Conservation (phyloP, 2,113 vertebrate species). For the Thamnaconus septentrionalis region DNA sequence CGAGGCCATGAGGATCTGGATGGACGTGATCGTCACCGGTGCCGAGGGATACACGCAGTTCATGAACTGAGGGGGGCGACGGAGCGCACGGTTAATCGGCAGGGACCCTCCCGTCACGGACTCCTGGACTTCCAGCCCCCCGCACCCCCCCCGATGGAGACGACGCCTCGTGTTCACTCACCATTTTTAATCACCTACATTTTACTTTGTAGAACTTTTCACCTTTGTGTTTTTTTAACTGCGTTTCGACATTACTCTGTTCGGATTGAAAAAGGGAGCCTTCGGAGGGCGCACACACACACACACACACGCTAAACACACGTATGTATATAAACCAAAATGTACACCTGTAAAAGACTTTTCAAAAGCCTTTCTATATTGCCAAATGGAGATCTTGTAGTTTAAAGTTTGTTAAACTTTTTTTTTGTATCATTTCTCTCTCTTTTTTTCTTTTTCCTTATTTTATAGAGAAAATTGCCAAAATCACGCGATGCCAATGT, state of each 20-base stretch:
- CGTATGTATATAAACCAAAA: constrained; percentile 68
- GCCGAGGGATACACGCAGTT: constrained; percentile 98
- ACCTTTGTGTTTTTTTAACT: constrained; percentile 52
- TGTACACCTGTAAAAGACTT: constrained; percentile 48
- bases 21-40: constrained; percentile 96
- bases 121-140: constrained; percentile 17
- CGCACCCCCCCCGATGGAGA: constrained; percentile 31
- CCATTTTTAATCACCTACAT: constrained; percentile 40
- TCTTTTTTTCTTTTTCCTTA: constrained; percentile 53
- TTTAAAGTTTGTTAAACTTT: constrained; percentile 50
- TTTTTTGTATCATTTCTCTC: not conserved
- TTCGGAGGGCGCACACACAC: constrained; percentile 14
- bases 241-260: constrained; percentile 48
- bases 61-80: constrained; percentile 77
- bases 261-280: constrained; percentile 72
- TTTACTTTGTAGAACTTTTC: constrained; percentile 39
- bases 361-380: constrained; percentile 67
- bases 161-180: constrained; percentile 10
- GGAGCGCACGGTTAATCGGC: no score
- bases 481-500: constrained; percentile 69
- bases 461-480: constrained; percentile 62
- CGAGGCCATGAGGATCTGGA: constrained; percentile 98
- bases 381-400: constrained; percentile 70
- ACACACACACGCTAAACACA: constrained; percentile 21
- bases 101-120: constrained; percentile 30